Conservation (phyloP, 2,797 vertebrate genomes). For the Siniperca scherzeri region DNA sequence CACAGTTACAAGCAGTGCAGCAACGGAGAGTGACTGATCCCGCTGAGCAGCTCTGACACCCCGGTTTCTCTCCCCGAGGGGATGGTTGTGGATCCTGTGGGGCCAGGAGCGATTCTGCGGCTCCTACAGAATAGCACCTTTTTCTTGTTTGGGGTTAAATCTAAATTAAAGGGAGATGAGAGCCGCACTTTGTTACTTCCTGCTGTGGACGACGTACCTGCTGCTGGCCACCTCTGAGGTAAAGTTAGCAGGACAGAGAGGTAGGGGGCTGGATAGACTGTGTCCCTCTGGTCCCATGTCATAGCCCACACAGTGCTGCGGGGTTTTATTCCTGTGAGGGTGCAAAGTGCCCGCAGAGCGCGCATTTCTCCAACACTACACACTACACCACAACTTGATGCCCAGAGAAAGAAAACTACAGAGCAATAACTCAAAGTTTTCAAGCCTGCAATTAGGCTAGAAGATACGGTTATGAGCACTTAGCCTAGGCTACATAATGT, state of each 20-base stretch:
- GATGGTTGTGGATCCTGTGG: conserved; percentile 92
- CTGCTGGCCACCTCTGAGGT: conserved; percentile 92
- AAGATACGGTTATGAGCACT: not conserved
- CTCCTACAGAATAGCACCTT: conserved; percentile 88
- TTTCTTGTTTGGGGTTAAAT: conserved; percentile 85
- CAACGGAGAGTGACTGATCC: conserved; percentile 63
- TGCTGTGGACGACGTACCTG: conserved; percentile 93
- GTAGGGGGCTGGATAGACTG: conserved; percentile 6
- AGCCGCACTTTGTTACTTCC: conserved; percentile 92
- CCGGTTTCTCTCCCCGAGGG: conserved; percentile 87
- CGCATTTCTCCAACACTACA: conserved; percentile 39
- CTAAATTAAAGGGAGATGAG: conserved; percentile 94
- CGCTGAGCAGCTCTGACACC: conserved; percentile 66
- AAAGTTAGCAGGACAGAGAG: conserved; percentile 70
- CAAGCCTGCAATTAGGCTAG: conserved; percentile 15
- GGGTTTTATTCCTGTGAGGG: conserved; percentile 48
- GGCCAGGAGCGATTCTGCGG: conserved; percentile 92
- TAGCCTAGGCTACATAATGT: not conserved
- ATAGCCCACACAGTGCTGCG: conserved; percentile 8
- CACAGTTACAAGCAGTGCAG: conserved; percentile 62
- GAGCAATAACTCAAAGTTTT: conserved; percentile 15
- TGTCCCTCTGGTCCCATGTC: conserved; percentile 38
- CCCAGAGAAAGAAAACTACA: conserved; percentile 19
- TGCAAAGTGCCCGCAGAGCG: conserved; percentile 60
- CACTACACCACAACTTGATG: conserved; percentile 30